Conservation (phyloP, 2,888 invertebrate species). For the Calameuta filiformis region DNA sequence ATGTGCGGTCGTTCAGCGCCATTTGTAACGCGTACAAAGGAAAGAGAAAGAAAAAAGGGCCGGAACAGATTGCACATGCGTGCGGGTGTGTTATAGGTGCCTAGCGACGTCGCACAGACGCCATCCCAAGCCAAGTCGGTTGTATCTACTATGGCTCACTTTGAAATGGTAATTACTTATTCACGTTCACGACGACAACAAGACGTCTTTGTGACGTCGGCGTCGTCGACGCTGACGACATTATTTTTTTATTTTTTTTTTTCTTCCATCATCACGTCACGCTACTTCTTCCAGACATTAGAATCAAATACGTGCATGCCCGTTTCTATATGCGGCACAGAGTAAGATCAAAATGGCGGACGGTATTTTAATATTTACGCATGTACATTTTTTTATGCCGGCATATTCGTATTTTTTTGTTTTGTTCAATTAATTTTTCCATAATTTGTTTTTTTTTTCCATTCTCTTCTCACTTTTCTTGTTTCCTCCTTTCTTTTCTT, state of each 20-base stretch:
- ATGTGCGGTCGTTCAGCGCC: not conserved
- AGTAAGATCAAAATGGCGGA: not conserved
- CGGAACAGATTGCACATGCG: too few relatives aligned
- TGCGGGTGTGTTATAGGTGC: slow-evolving; percentile 55
- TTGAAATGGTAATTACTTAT: slow-evolving; percentile 61
- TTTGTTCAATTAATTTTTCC: slow-evolving; percentile 30
- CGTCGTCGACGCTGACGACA: too few relatives aligned
- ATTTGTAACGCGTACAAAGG: too few relatives aligned
- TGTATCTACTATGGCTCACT: slow-evolving; percentile 57
- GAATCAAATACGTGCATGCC: not conserved
- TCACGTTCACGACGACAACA: too few relatives aligned
- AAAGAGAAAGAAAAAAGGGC: too few relatives aligned
- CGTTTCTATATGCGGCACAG: not conserved
- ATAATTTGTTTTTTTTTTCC: slow-evolving; percentile 11
- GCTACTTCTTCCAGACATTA: too few relatives aligned
- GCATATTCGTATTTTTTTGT: slow-evolving; percentile 58
- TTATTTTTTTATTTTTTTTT: too few relatives aligned
- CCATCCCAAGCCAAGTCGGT: slow-evolving; percentile 61
- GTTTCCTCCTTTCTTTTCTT: too few relatives aligned
- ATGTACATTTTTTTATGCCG: slow-evolving; percentile 60
- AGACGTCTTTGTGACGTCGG: too few relatives aligned
- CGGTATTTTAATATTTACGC: slow-evolving; percentile 38
- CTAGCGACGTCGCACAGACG: slow-evolving; percentile 61
- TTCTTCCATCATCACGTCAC: not conserved
- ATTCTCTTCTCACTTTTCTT: slow-evolving; percentile 35